Conservation (phyloP, 37 sponge, comb jelly and placozoan species). For the Haliclona indistincta region DNA sequence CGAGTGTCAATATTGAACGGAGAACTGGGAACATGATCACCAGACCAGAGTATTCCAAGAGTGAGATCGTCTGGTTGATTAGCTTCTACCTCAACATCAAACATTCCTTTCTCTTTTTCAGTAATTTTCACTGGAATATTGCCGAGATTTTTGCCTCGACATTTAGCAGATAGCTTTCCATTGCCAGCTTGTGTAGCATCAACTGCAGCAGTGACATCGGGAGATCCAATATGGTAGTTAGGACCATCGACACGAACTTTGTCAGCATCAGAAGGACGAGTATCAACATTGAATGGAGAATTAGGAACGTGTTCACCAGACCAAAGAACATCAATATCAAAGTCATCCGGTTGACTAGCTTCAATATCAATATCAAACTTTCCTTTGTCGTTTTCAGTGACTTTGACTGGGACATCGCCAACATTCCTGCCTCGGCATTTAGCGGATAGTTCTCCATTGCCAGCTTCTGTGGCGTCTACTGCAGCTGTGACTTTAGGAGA, state of each 20-base stretch:
- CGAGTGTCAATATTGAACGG: slow-evolving; percentile 64
- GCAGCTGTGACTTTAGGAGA: slow-evolving; percentile 2
- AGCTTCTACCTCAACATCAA: slow-evolving; percentile 50
- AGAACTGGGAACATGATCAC: slow-evolving; percentile 52
- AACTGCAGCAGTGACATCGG: slow-evolving; percentile 18
- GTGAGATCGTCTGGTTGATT: slow-evolving; percentile 39
- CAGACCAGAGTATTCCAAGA: slow-evolving; percentile 59
- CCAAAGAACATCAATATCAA: slow-evolving; percentile 60
- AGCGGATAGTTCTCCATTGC: slow-evolving; percentile 63
- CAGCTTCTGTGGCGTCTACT: slow-evolving; percentile 61
- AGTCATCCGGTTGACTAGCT: slow-evolving; percentile 51
- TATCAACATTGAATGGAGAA: slow-evolving; percentile 75
- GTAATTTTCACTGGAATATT: slow-evolving; percentile 40
- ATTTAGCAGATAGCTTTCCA: slow-evolving; percentile 49
- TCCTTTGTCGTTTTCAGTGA: slow-evolving; percentile 47
- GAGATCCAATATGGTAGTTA: slow-evolving; percentile 12
- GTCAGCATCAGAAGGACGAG: slow-evolving; percentile 47
- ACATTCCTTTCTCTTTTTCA: slow-evolving; percentile 18
- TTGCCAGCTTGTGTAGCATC: slow-evolving; percentile 68
- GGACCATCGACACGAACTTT: slow-evolving; percentile 47
- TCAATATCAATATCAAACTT: slow-evolving; percentile 39
- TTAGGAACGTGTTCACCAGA: slow-evolving; percentile 55
- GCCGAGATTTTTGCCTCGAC: slow-evolving; percentile 64
- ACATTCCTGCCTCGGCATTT: slow-evolving; percentile 36
- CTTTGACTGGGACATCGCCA: slow-evolving; percentile 65